Percentiles rank a stretch among this genome's conserved stretches.
Conservation (phyloP, 2,113 vertebrate genomes). For the Vimba vimba region DNA sequence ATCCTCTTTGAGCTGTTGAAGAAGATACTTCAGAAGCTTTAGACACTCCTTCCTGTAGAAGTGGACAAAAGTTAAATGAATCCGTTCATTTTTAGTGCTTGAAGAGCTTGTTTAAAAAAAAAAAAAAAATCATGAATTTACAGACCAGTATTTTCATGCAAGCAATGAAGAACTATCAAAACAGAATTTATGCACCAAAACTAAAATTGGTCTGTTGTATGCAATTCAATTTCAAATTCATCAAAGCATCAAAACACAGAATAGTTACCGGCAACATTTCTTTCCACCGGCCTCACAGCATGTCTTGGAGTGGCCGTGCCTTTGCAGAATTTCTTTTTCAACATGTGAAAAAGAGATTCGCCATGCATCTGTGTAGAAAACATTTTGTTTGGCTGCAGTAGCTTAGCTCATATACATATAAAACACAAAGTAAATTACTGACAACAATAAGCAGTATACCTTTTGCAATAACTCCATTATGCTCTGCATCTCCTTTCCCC, state of each 20-base stretch:
- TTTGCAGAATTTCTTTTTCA: conserved; percentile 77
- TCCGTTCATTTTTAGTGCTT: not conserved
- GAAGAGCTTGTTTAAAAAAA: not conserved
- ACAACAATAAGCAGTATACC: conserved; percentile 50
- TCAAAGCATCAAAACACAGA: not conserved
- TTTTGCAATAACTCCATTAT: conserved; percentile 61
- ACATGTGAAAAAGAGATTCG: conserved; percentile 79
- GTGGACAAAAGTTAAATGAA: not conserved
- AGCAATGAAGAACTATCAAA: not conserved
- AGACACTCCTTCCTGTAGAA: conserved; percentile 81
- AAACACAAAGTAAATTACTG: not conserved
- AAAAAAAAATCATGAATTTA: not conserved
- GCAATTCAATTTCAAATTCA: not conserved
- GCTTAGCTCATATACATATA: not conserved
- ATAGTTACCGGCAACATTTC: conserved; percentile 77
- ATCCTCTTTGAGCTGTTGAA: conserved; percentile 76
- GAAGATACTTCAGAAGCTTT: conserved; percentile 86
- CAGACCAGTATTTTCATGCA: not conserved
- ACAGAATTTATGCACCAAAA: not conserved
- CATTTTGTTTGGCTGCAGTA: not conserved
- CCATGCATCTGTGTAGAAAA: conserved; percentile 68
- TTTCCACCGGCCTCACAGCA: conserved; percentile 69
- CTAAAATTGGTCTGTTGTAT: not conserved
- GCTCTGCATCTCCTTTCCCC: conserved; percentile 66
- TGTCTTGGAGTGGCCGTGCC: conserved; percentile 79